Evolutionary conservation across 2,888 invertebrate genomes (phyloP).

Genomic region (Himalopsyche japonica): DNA sequence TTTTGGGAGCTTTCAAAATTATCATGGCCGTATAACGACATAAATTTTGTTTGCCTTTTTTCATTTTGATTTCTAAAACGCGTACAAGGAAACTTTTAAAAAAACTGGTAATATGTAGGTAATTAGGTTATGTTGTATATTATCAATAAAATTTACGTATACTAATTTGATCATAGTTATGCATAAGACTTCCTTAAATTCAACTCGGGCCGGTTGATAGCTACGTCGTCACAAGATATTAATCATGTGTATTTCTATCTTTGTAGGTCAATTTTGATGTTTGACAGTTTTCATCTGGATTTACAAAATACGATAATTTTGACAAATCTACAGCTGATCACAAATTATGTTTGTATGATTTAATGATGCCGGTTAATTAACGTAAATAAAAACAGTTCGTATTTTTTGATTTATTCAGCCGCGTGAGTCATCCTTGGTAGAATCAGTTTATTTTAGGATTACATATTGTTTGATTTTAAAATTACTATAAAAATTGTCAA

Average conservation of each 20-base stretch:
- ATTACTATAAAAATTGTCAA: not conserved
- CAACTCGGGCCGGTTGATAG: too few relatives aligned
- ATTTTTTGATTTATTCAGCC: not conserved
- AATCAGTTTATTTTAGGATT: not conserved
- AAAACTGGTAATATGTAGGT: not conserved
- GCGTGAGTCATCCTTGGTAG: not conserved
- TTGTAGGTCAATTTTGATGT: not conserved
- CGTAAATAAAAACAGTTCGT: not conserved
- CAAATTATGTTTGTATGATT: conserved; percentile 31
- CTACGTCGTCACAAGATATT: not conserved
- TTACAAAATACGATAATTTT: not conserved
- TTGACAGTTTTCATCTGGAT: not conserved
- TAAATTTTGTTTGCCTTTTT: too few relatives aligned
- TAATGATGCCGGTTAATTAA: conserved; percentile 15
- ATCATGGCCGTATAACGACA: too few relatives aligned
- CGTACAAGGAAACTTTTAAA: not conserved
- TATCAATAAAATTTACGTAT: not conserved
- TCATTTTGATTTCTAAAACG: too few relatives aligned
- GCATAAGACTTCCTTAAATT: not conserved
- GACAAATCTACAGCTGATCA: conserved; percentile 28
- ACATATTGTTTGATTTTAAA: conserved; percentile 4
- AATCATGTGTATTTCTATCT: conserved; percentile 5
- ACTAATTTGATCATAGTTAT: not conserved
- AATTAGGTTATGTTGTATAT: not conserved
- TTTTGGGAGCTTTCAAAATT: too few relatives aligned